phyloP scores from a whole-genome alignment of 2,113 vertebrate species.

The Myotis brandtii region DNA sequence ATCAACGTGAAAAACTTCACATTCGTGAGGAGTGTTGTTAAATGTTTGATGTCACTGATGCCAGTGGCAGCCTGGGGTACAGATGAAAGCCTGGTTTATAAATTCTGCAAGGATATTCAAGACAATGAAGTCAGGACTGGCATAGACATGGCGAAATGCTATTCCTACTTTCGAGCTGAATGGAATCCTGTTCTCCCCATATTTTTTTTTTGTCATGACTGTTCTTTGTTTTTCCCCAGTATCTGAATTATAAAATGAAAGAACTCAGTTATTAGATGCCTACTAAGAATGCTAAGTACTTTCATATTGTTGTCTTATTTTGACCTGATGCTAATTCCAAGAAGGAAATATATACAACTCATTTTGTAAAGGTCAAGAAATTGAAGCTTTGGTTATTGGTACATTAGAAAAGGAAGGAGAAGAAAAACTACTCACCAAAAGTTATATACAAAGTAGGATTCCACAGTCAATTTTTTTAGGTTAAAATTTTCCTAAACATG shows the following conservation, averaged over 20 bases:
- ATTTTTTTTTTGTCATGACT: background rate
- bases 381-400: background rate
- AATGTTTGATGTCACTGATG: background rate
- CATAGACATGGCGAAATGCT: background rate
- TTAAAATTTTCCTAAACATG: background rate
- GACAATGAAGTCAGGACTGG: background rate
- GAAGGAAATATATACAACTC: background rate
- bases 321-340: background rate
- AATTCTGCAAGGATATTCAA: constrained; percentile 1
- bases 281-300: background rate
- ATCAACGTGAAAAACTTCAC: background rate
- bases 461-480: background rate
- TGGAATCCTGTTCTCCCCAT: background rate
- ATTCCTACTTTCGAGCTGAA: background rate
- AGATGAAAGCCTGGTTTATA: background rate
- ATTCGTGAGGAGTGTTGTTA: background rate
- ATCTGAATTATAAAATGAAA: constrained; percentile 27
- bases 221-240: background rate
- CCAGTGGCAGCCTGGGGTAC: background rate
- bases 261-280: background rate
- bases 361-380: background rate
- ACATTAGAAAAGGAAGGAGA: background rate
- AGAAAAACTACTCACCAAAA: background rate
- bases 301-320: background rate
- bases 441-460: background rate